Conservation (phyloP, 2,797 vertebrate species). For the Choloepus didactylus region DNA sequence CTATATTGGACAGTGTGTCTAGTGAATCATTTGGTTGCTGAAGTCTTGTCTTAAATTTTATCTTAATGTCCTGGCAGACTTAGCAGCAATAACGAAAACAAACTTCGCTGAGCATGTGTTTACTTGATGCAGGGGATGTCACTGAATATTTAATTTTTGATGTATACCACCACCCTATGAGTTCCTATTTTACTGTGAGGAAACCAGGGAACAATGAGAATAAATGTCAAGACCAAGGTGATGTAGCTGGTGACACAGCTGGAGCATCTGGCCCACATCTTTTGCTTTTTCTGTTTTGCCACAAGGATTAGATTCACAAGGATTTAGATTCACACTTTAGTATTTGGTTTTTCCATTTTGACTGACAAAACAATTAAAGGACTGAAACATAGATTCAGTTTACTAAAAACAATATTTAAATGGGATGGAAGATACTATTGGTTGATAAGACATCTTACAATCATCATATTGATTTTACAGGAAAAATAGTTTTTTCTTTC, state of each 20-base stretch:
- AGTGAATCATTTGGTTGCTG: background rate
- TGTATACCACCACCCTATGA: background rate
- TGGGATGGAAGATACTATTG: background rate
- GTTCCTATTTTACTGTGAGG: background rate
- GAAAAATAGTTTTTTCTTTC: background rate
- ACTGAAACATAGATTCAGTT: background rate
- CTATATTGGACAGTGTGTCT: background rate
- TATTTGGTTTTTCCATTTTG: background rate
- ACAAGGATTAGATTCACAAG: background rate
- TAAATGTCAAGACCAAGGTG: no score
- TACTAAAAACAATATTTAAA: background rate
- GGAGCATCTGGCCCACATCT: background rate
- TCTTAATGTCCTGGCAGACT: background rate
- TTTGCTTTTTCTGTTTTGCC: background rate
- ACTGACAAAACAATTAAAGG: background rate
- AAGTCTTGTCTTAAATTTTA: conserved; percentile 29
- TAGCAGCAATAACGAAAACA: background rate
- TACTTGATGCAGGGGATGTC: background rate
- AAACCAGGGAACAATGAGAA: background rate
- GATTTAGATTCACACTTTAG: background rate
- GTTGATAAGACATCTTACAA: background rate
- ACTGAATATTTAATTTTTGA: background rate
- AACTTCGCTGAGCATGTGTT: background rate
- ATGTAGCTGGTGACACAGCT: background rate
- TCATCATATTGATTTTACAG: background rate